Base-by-base conservation (phyloP, 2,888 invertebrate genomes). In the Odontomyia ornata region DNA sequence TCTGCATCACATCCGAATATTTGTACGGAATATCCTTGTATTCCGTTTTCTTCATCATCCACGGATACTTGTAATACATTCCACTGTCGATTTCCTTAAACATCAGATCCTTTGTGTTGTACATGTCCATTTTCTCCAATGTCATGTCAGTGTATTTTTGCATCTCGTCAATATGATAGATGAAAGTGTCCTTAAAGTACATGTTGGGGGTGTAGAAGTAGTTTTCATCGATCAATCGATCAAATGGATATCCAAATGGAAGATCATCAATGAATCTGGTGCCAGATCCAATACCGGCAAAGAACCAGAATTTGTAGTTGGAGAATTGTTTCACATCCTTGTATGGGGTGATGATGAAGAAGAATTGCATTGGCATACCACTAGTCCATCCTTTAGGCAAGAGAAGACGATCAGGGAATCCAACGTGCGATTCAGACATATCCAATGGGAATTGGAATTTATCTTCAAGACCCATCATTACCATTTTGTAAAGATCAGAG, bases 281-380 rank as follows among this genome's bases (percentile, higher is more conserved):
- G 65, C 81, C 81, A 64, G 80, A 80, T 73, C 79, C 79, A 60
- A 81, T 80, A 23, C 82, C 82, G 71, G 81, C 81, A 76, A 27
- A 18, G 36, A 71, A n/a, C 65, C 52, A 64, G n/a, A 36, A 46
- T 65, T 79, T 15, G 62, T 81, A 89, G 80, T 87, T 87, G 77
- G 86, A 86, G 77, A 86, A 88, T 73, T 85, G 85, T 75, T 87
- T 86, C 60, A 89, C 85, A 1, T 88, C 84, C 36, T 86, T 88
- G 82, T 89, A 85, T 56, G 90, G 89, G 56, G 89, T 86, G 77
- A 92, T 88, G 82, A 90, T 88, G 73, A 91, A 90, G 85, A 90
- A 86, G 62, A 92, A 82, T 78, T 90, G 88, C 85, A 91, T 90
- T 11, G 91, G 90, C 88, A 90, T 89, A 79, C 93, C 92, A 80